Conservation (phyloP, 2,113 vertebrate species). For the Equus przewalskii region DNA sequence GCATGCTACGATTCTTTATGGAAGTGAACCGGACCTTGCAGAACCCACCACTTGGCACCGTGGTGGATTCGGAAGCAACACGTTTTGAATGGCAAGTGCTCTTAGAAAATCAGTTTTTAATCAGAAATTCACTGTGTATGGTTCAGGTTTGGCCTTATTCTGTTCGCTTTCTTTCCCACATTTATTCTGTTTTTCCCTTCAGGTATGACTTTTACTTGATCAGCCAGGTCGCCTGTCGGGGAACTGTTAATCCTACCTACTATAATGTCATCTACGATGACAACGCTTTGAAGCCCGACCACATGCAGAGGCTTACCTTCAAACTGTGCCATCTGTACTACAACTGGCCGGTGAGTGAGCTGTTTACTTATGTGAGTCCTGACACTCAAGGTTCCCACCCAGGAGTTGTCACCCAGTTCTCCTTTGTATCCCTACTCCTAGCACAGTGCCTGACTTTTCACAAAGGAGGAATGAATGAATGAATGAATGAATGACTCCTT, state of each 20-base stretch:
- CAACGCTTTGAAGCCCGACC: slow-evolving; percentile 86
- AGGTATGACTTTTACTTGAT: slow-evolving; percentile 89
- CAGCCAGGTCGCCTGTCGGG: slow-evolving; percentile 80
- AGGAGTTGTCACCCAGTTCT: neutral
- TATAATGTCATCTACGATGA: slow-evolving; percentile 87
- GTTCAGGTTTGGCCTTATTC: neutral
- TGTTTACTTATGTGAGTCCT: neutral
- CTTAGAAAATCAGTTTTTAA: fast-evolving
- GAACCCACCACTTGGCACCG: slow-evolving; percentile 85
- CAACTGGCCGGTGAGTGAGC: slow-evolving; percentile 85
- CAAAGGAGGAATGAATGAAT: neutral
- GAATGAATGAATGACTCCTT: neutral
- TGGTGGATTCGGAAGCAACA: slow-evolving; percentile 84
- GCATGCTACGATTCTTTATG: slow-evolving; percentile 67
- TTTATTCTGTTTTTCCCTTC: neutral
- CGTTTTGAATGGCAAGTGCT: slow-evolving; percentile 79
- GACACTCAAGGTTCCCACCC: neutral
- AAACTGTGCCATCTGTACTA: slow-evolving; percentile 88
- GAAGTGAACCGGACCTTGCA: slow-evolving; percentile 63
- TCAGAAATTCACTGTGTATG: fast-evolving
- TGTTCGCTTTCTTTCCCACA: neutral
- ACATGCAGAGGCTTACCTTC: slow-evolving; percentile 87
- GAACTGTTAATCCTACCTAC: slow-evolving; percentile 84
- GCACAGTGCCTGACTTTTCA: neutral
- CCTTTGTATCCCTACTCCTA: neutral